Conservation (phyloP, 2,113 vertebrate genomes). For the Myxocyprinus asiaticus region DNA sequence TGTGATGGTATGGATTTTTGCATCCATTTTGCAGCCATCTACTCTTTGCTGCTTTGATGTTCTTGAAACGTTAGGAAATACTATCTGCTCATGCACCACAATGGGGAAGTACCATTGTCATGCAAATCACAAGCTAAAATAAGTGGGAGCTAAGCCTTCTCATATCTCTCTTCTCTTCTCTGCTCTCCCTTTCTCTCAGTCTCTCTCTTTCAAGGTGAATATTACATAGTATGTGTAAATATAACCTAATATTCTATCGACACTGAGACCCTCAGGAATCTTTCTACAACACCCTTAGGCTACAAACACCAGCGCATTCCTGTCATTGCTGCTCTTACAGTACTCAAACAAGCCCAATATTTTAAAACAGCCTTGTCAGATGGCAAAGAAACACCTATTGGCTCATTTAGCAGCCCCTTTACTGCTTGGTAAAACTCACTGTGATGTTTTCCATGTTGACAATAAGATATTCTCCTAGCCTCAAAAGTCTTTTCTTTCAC, state of each 20-base stretch:
- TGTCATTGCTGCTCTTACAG: not conserved
- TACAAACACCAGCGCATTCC: constrained; percentile 8
- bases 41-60: too few species aligned
- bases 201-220: constrained; percentile 14
- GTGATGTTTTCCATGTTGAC: not conserved
- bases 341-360: not conserved
- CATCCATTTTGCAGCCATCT: too few species aligned
- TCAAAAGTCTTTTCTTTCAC: not conserved
- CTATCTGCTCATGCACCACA: too few species aligned
- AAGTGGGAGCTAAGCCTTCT: constrained; percentile 58
- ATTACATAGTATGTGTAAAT: constrained; percentile 16
- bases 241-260: not conserved
- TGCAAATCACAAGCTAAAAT: constrained; percentile 64
- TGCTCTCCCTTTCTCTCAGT: constrained; percentile 9
- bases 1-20: too few species aligned
- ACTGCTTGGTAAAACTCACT: not conserved
- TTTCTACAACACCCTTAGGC: constrained; percentile 1
- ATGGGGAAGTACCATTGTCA: constrained; percentile 38
- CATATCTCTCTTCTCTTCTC: constrained; percentile 47
- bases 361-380: not conserved
- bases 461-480: too few species aligned
- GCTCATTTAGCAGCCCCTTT: constrained; percentile 2
- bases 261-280: not conserved
- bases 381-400: not conserved
- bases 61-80: too few species aligned